Conservation (phyloP, 2,888 invertebrate species). For the Andrena marginata region DNA sequence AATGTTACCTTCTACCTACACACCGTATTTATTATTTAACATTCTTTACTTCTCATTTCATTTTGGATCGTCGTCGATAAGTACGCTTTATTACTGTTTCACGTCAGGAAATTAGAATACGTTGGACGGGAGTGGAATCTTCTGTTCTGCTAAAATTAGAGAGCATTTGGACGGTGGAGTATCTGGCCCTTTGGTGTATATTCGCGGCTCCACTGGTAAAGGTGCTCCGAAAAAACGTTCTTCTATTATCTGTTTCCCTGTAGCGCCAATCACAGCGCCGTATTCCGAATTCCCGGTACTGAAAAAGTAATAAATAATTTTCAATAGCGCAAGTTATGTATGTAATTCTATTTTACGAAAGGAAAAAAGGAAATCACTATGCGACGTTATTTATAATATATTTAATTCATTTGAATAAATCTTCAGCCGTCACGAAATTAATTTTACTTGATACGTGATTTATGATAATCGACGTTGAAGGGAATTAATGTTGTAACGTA, state of each 20-base stretch:
- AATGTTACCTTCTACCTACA: conserved; percentile 32
- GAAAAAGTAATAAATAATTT: conserved; percentile 11
- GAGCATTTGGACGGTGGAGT: conserved; percentile 67
- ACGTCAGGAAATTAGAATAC: conserved; percentile 15
- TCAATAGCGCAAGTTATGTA: neutral
- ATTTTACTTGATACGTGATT: neutral
- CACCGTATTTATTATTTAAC: neutral
- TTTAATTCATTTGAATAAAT: conserved; percentile 2
- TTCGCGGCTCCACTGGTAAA: conserved; percentile 56
- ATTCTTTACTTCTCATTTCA: neutral
- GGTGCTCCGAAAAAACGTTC: conserved; percentile 59
- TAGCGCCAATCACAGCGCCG: conserved; percentile 66
- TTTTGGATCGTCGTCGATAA: neutral
- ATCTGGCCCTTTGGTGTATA: conserved; percentile 44
- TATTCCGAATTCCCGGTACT: conserved; percentile 79
- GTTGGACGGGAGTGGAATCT: conserved; percentile 53
- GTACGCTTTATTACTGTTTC: neutral
- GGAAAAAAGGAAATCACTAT: neutral
- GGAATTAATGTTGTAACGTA: neutral
- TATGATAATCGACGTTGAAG: neutral
- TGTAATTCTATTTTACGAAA: neutral
- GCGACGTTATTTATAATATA: neutral
- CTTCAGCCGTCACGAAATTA: neutral
- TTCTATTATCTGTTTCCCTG: conserved; percentile 69
- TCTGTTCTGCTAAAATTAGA: conserved; percentile 50